Conservation (phyloP, 2,888 invertebrate species). For the Sesamia inferens region DNA sequence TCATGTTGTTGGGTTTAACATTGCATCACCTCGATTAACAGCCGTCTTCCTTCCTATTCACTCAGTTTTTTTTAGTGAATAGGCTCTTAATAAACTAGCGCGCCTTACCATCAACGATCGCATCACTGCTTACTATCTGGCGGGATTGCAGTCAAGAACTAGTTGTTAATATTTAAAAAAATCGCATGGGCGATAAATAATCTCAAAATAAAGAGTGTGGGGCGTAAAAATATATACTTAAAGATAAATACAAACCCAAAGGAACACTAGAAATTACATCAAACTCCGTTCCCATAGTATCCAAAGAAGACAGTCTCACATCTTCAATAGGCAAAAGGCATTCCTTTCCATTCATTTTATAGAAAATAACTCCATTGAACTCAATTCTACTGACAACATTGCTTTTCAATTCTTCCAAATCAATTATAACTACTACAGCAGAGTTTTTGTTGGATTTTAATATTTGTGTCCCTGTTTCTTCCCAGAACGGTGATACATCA, state of each 20-base stretch:
- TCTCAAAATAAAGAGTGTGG: too few species aligned
- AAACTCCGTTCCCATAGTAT: constrained; percentile 75
- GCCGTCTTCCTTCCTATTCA: too few species aligned
- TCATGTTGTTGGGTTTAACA: too few species aligned
- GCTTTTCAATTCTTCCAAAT: constrained; percentile 74
- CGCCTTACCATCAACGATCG: too few species aligned
- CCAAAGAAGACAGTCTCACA: constrained; percentile 73
- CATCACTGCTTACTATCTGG: too few species aligned
- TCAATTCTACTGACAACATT: constrained; percentile 71
- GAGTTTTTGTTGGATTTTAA: constrained; percentile 63
- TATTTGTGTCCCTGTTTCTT: constrained; percentile 62
- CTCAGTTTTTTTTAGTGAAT: too few species aligned
- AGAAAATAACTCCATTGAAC: constrained; percentile 75
- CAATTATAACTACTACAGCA: constrained; percentile 70
- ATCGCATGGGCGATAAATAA: too few species aligned
- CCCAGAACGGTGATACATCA: constrained; percentile 72
- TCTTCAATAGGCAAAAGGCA: constrained; percentile 76
- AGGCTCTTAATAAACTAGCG: too few species aligned
- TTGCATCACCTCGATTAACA: too few species aligned
- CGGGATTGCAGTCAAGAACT: too few species aligned
- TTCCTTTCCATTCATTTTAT: constrained; percentile 67
- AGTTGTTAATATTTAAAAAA: too few species aligned
- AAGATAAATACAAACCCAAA: constrained; percentile 66
- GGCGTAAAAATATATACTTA: not conserved
- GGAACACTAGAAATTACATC: constrained; percentile 71